Percentiles rank a stretch among this genome's conserved stretches.
These are phyloP conservation scores for Ptychadena robeensis DNA, from an alignment of 2,797 vertebrate genomes.

Conservation along the genomic window DNA sequence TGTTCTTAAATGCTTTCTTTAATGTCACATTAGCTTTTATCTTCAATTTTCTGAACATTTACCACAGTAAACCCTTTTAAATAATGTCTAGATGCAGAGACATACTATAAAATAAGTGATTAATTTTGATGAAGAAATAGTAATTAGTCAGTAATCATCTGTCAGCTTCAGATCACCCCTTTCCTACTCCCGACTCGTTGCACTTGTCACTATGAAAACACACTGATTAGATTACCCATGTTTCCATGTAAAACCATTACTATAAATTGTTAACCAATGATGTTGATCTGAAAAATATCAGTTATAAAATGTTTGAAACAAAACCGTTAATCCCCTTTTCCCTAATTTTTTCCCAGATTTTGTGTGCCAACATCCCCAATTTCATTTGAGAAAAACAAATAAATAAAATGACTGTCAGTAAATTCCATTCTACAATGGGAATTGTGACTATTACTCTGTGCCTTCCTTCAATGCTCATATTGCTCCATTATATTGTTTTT, in stretches of 20 bases:
- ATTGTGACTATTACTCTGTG: too few species aligned
- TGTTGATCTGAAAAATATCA: background rate
- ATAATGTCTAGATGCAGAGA: constrained; percentile 24
- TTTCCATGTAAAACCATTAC: constrained; percentile 26
- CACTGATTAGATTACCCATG: background rate
- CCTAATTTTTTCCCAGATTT: too few species aligned
- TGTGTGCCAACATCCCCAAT: too few species aligned
- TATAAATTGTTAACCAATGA: background rate
- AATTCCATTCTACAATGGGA: too few species aligned
- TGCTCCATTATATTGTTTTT: too few species aligned
- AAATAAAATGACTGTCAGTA: too few species aligned
- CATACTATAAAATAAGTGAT: constrained; percentile 44
- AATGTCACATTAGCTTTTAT: constrained; percentile 56
- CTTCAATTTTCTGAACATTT: constrained; percentile 32
- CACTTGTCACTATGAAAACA: constrained; percentile 22
- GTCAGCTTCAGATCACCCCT: constrained; percentile 28
- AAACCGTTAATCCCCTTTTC: too few species aligned
- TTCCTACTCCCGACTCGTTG: background rate
- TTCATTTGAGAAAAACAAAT: too few species aligned
- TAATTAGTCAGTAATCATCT: constrained; percentile 49
- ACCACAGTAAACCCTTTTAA: constrained; percentile 31
- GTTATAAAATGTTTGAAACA: background rate
- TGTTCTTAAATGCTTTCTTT: constrained; percentile 51
- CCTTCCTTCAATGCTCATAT: too few species aligned
- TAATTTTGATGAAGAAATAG: constrained; percentile 31